Conservation (phyloP, 1,140 invertebrate genomes). For the Proctacanthus coquilletti region DNA sequence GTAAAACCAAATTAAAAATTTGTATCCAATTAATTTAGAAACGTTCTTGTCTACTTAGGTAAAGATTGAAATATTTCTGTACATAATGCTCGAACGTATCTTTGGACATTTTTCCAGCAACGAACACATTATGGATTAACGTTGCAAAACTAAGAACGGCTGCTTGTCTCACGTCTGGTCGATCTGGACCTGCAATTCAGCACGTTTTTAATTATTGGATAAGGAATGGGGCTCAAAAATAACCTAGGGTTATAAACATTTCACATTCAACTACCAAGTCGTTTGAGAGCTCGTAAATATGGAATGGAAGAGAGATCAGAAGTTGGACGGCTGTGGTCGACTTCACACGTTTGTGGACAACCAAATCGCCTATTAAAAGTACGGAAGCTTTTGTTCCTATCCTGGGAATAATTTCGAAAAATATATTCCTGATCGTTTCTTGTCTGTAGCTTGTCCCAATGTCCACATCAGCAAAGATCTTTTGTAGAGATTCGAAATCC, state of each 20-base stretch:
- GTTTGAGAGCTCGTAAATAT: slow-evolving; percentile 36
- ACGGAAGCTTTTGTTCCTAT: slow-evolving; percentile 46
- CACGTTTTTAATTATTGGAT: neutral
- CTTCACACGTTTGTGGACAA: slow-evolving; percentile 41
- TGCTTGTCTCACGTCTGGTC: slow-evolving; percentile 42
- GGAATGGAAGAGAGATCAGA: slow-evolving; percentile 38
- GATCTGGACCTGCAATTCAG: slow-evolving; percentile 15
- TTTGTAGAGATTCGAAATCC: slow-evolving; percentile 33
- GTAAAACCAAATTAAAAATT: slow-evolving; percentile 8
- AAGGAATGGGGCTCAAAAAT: slow-evolving; percentile 10
- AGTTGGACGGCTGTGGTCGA: slow-evolving; percentile 38
- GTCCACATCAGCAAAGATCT: slow-evolving; percentile 37
- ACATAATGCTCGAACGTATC: slow-evolving; percentile 55
- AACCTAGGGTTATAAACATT: slow-evolving; percentile 33
- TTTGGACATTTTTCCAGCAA: slow-evolving; percentile 32
- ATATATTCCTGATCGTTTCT: slow-evolving; percentile 50
- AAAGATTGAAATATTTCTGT: slow-evolving; percentile 40
- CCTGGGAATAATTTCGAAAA: slow-evolving; percentile 54
- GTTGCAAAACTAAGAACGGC: slow-evolving; percentile 52
- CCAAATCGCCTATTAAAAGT: slow-evolving; percentile 44
- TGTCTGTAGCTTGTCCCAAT: slow-evolving; percentile 45
- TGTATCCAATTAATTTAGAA: neutral
- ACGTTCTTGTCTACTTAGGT: slow-evolving; percentile 16
- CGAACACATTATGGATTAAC: slow-evolving; percentile 48
- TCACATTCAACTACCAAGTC: slow-evolving; percentile 36